Conservation (phyloP, 2,113 vertebrate genomes). For the Osmerus mordax region DNA sequence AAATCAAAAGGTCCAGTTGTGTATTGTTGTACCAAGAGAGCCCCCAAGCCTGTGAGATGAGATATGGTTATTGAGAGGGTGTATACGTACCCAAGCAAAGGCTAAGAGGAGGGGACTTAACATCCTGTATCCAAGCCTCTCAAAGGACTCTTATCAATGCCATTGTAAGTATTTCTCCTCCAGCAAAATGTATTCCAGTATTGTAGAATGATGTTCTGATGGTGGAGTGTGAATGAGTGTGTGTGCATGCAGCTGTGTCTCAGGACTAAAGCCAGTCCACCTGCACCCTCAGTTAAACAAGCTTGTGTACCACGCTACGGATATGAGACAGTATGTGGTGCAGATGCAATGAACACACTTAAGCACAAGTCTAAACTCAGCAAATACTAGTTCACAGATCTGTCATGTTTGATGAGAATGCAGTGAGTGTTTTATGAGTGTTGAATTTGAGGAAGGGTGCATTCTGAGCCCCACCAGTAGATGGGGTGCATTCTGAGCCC, state of each 20-base stretch:
- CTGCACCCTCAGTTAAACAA: no score
- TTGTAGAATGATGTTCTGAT: constrained; percentile 37
- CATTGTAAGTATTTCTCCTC: constrained; percentile 95
- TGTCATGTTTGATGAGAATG: neutral
- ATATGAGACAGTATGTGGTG: neutral
- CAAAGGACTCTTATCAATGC: constrained; percentile 88
- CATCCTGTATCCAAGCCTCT: constrained; percentile 92
- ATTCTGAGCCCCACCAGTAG: constrained; percentile 21
- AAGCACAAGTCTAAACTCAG: neutral
- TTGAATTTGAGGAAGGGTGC: neutral
- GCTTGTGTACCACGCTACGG: no score
- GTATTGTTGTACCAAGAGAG: constrained; percentile 96
- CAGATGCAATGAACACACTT: neutral
- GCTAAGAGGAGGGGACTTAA: constrained; percentile 93
- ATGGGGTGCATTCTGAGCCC: constrained; percentile 6
- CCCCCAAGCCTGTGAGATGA: constrained; percentile 96
- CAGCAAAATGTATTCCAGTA: constrained; percentile 52
- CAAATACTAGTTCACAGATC: neutral
- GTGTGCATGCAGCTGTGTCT: neutral
- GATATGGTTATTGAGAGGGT: constrained; percentile 99
- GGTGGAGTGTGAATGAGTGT: constrained; percentile 2
- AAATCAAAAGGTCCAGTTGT: constrained; percentile 94
- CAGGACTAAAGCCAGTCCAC: no score
- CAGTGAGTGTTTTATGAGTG: no score
- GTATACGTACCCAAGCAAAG: constrained; percentile 93